Base-by-base conservation (phyloP, 2,113 vertebrate species). In the Paradoxurus hermaphroditus region DNA sequence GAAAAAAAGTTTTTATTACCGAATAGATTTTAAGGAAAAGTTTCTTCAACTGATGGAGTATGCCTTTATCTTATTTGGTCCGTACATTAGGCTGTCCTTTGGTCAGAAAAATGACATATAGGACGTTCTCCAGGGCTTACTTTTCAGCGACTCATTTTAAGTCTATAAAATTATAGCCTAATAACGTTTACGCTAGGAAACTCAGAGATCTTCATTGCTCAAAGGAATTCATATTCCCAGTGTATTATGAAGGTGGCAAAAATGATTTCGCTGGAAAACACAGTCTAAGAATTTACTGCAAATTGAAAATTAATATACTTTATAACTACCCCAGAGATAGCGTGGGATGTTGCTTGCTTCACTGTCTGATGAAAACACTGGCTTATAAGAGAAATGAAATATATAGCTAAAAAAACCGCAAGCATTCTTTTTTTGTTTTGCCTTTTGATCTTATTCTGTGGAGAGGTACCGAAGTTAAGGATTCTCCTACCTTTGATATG, bases 251-350 rank as follows among this genome's bases (percentile, higher is more conserved):
- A 34, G 56, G 85, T n/a, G 49, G 51, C 12, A 93, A 94, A 95
- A 96, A 68, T 65, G 8, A 95, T 63, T 83, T 84, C 86, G 31
- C 9, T 89, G 31, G 7, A 75, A 85, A 91, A 82, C 19, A 77
- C 7, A 70, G 73, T 34, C 31, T 88, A 94, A 68, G 34, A 83
- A 97, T 94, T 96, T 93, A 78, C 10, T 79, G 36, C 11, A 93
- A 95, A 92, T 94, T 86, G 68, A 91, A 95, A 96, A 36, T 67
- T 92, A 95, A 87, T 94, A 29, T 86, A 51, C 27, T 89, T 96
- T 91, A 34, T 86, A 92, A 41, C 11, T 13, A 79, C 36, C 36
- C 72, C 9, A 51, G 77, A 86, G 41, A 67, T 12, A 89, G 25
- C 39, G 73, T 77, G 27, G 41, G 23, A 81, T 90, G 53, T 49